Percentiles rank a stretch among this genome's conserved stretches.
Conservation (phyloP, 2,888 invertebrate species). For the Netelia fuscicornis region DNA sequence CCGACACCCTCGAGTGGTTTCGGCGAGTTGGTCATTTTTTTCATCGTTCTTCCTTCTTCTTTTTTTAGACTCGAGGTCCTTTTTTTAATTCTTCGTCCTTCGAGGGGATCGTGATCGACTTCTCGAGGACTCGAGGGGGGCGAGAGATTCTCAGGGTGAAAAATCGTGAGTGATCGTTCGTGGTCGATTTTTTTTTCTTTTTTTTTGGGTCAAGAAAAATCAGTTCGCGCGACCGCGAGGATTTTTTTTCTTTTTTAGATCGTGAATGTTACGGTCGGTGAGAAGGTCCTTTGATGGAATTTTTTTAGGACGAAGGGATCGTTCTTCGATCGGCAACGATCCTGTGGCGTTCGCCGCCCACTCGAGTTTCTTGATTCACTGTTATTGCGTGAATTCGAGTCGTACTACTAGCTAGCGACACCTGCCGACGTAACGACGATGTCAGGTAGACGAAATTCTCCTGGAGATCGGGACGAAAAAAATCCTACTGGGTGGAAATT, state of each 20-base stretch:
- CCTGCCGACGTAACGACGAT: neutral
- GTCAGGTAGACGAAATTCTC: too few relatives aligned
- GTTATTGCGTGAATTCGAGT: slow-evolving; percentile 40
- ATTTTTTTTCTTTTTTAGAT: slow-evolving; percentile 56
- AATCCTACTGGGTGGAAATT: neutral
- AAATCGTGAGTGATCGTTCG: slow-evolving; percentile 15
- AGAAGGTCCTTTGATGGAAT: slow-evolving; percentile 44
- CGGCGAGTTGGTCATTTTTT: slow-evolving; percentile 42
- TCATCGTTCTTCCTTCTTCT: slow-evolving; percentile 25
- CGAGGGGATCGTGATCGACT: slow-evolving; percentile 54
- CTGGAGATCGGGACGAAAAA: neutral
- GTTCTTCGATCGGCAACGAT: slow-evolving; percentile 44
- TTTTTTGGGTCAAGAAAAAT: slow-evolving; percentile 41
- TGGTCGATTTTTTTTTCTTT: too few relatives aligned
- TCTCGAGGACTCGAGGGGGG: slow-evolving; percentile 38
- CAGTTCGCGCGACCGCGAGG: slow-evolving; percentile 56
- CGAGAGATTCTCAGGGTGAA: neutral
- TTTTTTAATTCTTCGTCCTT: slow-evolving; percentile 17
- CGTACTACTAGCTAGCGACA: neutral
- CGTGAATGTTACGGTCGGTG: slow-evolving; percentile 22
- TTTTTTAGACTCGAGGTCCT: neutral
- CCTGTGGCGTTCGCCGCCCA: slow-evolving; percentile 69
- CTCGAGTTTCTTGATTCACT: slow-evolving; percentile 37
- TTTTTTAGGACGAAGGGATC: slow-evolving; percentile 10
- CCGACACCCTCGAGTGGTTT: slow-evolving; percentile 72